phyloP scores from a whole-genome alignment of 1,140 invertebrate species.

The silkworm (Bombyx mori) region ASM3026992v2 NC_085121.1:11662501-11663000 shows the following conservation, averaged over 20 bases:
- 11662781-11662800: slow-evolving; percentile 34
- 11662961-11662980: too few species aligned
- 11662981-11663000: too few species aligned
- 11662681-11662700: slow-evolving; percentile 66
- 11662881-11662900: slow-evolving; percentile 30
- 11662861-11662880: slow-evolving; percentile 23
- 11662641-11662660: slow-evolving; percentile 39
- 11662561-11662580: slow-evolving; percentile 15
- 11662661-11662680: slow-evolving; percentile 67
- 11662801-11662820: slow-evolving; percentile 45
- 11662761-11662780: slow-evolving; percentile 35
- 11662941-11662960: not conserved
- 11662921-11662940: not conserved
- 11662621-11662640: slow-evolving; percentile 49
- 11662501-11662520: too few species aligned
- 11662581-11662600: slow-evolving; percentile 39
- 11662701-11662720: slow-evolving; percentile 62
- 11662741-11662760: slow-evolving; percentile 64
- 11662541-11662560: too few species aligned
- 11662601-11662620: slow-evolving; percentile 28
- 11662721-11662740: slow-evolving; percentile 55
- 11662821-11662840: slow-evolving; percentile 34
- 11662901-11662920: slow-evolving; percentile 34
- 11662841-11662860: slow-evolving; percentile 26
- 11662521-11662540: too few species aligned